Evolutionary conservation across 2,797 vertebrate genomes (phyloP).

Genomic region (Cossypha dichroa): DNA sequence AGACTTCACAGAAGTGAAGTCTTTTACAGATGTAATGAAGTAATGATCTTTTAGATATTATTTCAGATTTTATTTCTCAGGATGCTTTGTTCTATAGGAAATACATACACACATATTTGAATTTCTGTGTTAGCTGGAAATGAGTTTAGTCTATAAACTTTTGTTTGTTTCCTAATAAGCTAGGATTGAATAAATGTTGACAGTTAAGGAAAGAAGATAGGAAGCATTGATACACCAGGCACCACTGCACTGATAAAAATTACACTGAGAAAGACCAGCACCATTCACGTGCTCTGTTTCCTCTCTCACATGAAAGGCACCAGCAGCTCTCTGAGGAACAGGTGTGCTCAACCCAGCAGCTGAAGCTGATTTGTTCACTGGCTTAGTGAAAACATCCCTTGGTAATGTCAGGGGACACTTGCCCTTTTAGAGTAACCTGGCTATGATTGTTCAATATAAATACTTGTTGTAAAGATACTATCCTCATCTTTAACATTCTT

Average conservation of each 20-base stretch:
- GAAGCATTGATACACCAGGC: not conserved
- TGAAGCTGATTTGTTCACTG: not conserved
- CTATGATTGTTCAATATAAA: not conserved
- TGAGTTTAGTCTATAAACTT: not conserved
- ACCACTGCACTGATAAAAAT: not conserved
- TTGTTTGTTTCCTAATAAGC: not conserved
- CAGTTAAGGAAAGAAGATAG: not conserved
- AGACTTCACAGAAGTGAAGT: not conserved
- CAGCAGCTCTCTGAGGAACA: not conserved
- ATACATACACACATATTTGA: not conserved
- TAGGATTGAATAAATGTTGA: not conserved
- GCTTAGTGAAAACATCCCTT: not conserved
- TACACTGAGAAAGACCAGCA: not conserved
- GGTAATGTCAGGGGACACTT: not conserved
- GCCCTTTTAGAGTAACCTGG: not conserved
- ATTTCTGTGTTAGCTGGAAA: not conserved
- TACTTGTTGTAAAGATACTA: not conserved
- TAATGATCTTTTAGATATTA: not conserved
- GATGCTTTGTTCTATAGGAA: not conserved
- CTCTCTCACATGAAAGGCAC: not conserved
- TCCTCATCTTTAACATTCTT: not conserved
- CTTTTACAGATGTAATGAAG: not conserved
- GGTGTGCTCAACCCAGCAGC: not conserved
- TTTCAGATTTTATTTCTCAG: not conserved
- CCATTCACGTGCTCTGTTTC: fast-evolving